Base-by-base conservation (phyloP, 2,888 invertebrate species). In the Aquatica leii region DNA sequence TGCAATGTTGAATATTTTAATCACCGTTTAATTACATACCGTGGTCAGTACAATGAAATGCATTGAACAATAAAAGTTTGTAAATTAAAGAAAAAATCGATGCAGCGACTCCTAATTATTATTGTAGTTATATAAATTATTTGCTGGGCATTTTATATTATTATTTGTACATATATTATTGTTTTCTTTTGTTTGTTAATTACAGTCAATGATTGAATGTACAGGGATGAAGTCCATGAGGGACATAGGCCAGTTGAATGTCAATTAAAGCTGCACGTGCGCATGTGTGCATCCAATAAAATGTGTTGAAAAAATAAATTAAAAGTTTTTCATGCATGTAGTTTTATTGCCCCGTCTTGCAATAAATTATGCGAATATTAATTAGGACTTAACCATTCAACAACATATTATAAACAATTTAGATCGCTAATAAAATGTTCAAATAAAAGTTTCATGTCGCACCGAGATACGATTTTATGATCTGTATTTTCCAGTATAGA, bases 191-290 rank as follows among this genome's bases (percentile, higher is more conserved):
- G 73, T 73, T 72, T 75, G 71, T 73, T 76, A 69, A 70, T 69
- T 74, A 72, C 67, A 73, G 71, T 73, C 73, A 70, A 68, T 73
- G 68, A 74, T 70, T 70, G 69, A 69, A 65, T 74, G 62, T 68
- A 49, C 61, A 55, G 60, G 59, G 58, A 59, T 73, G 74, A 67
- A 73, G 74, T 73, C 75, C 71, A 71, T 74, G 69, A 74, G 79
- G 80, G 79, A 80, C 79, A 67, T 69, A 75, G 78, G 79, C 79
- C 80, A 80, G 79, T 80, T 77, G 72, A 71, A 69, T 70, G 71
- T 56, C 53, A 59, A 59, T 50, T 50, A 15, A 34, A 52, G 24
- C 62, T 53, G 58, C 62, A 58, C 52, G 49, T 49, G 18, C 14
- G 31, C 17, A 31, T 69, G 71, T 65, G 69, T 57, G 63, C 58